A percentile compares a stretch with the other conserved stretches of the same genome.
These are phyloP conservation scores for Heliconius sara DNA, from an alignment of 2,888 invertebrate genomes.

Conservation along the genomic window DNA sequence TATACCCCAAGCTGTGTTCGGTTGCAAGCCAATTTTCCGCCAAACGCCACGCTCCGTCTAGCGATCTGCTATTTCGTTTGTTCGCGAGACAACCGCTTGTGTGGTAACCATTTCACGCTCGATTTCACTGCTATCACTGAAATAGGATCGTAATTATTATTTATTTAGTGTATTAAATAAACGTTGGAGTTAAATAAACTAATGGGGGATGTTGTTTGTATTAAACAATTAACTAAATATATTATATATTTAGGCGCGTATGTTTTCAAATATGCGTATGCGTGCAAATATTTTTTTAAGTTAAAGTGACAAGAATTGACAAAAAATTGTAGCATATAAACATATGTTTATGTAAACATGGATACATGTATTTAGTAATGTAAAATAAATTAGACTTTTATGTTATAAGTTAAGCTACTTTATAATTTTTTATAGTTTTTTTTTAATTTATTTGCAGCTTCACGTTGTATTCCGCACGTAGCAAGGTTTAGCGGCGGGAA, in stretches of 20 bases:
- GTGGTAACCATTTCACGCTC: slow-evolving; percentile 82
- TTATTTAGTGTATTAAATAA: slow-evolving; percentile 33
- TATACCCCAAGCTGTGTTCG: slow-evolving; percentile 52
- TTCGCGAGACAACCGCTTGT: slow-evolving; percentile 75
- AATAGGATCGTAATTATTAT: slow-evolving; percentile 60
- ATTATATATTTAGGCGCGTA: not conserved
- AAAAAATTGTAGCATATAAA: too few species aligned
- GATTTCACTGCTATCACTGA: slow-evolving; percentile 75
- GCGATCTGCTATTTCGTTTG: slow-evolving; percentile 72
- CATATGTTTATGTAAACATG: too few species aligned
- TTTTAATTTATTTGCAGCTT: too few species aligned
- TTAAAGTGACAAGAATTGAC: too few species aligned
- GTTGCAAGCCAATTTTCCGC: slow-evolving; percentile 76
- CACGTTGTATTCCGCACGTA: too few species aligned
- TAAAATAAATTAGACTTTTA: not conserved
- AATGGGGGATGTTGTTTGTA: not conserved
- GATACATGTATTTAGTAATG: not conserved
- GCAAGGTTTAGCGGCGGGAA: too few species aligned
- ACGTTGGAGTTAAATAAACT: not conserved
- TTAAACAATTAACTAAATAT: not conserved
- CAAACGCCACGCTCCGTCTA: slow-evolving; percentile 62
- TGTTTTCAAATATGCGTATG: not conserved
- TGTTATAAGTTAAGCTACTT: not conserved
- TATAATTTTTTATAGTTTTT: too few species aligned
- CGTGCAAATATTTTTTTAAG: too few species aligned